These are phyloP conservation scores for Catocala nupta DNA, from an alignment of 2,888 invertebrate species.

Conservation along the genomic window DNA sequence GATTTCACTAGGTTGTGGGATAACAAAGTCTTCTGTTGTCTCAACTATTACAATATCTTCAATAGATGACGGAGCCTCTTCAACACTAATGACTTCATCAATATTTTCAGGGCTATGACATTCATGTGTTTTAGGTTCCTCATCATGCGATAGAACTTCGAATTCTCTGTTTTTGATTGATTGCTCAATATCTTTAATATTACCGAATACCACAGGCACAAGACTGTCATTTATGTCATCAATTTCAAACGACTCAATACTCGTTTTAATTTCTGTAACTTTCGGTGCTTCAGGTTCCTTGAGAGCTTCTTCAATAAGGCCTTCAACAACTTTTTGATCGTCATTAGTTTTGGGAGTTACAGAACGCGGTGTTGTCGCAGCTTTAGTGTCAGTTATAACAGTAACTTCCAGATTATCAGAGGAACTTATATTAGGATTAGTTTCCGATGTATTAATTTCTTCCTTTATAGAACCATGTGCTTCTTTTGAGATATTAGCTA, in stretches of 20 bases:
- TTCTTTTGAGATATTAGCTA: conserved; percentile 21
- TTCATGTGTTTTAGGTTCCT: conserved; percentile 13
- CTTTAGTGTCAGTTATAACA: conserved; percentile 16
- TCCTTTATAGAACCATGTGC: background rate
- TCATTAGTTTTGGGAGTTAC: conserved; percentile 28
- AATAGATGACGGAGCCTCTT: conserved; percentile 15
- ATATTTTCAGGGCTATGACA: conserved; percentile 13
- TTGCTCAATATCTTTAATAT: conserved; percentile 57
- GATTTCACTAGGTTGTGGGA: conserved; percentile 24
- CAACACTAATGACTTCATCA: background rate
- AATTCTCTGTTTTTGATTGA: conserved; percentile 47
- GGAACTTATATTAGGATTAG: background rate
- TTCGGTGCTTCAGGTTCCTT: conserved; percentile 28
- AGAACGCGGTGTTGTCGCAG: conserved; percentile 8
- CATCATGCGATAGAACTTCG: conserved; percentile 24
- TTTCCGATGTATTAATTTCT: background rate
- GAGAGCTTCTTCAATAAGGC: conserved; percentile 43
- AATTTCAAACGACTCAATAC: conserved; percentile 51
- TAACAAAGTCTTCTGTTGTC: background rate
- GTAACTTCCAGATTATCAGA: background rate
- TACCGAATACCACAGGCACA: conserved; percentile 70
- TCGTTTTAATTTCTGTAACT: conserved; percentile 16
- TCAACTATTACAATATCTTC: conserved; percentile 34
- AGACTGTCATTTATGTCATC: conserved; percentile 63
- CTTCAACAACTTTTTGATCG: conserved; percentile 25